Percentiles rank a stretch among this genome's conserved stretches.
Evolutionary conservation across 2,888 invertebrate species (phyloP).

Genomic region (Andricus curvator): DNA sequence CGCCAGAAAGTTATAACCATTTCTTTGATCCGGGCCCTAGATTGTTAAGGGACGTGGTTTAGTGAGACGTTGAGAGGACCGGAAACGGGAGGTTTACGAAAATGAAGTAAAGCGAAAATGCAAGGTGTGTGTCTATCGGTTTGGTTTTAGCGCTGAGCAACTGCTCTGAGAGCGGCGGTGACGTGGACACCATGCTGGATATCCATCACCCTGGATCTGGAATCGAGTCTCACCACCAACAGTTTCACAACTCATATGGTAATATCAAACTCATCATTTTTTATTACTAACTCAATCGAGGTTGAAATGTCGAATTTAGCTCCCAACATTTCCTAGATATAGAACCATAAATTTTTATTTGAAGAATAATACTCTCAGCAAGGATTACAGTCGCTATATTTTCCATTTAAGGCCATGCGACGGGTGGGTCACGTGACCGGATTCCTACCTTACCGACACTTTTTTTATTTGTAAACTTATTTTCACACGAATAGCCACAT

Average conservation of each 20-base stretch:
- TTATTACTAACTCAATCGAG: conserved; percentile 51
- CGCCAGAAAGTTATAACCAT: no score
- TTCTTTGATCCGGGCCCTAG: no score
- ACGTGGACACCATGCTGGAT: conserved; percentile 77
- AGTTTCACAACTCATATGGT: conserved; percentile 79
- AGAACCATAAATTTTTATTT: neutral
- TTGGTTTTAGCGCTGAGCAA: conserved; percentile 79
- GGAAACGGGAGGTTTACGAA: conserved; percentile 60
- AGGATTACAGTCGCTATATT: neutral
- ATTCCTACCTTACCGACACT: no score
- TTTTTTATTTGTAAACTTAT: no score
- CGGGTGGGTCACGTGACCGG: no score
- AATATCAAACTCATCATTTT: conserved; percentile 75
- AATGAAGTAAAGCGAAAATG: conserved; percentile 73
- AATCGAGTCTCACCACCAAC: conserved; percentile 77
- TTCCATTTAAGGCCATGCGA: neutral
- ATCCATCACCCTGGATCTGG: conserved; percentile 76
- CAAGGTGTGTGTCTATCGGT: conserved; percentile 79
- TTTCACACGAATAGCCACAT: no score
- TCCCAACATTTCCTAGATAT: neutral
- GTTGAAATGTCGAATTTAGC: neutral
- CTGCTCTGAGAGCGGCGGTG: conserved; percentile 78
- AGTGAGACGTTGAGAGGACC: conserved; percentile 49
- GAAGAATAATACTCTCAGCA: neutral
- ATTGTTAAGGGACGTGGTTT: conserved; percentile 11